Percentiles rank a stretch among this genome's conserved stretches.
Conservation (phyloP, 2,797 vertebrate species). For the Tragopan temminckii region DNA sequence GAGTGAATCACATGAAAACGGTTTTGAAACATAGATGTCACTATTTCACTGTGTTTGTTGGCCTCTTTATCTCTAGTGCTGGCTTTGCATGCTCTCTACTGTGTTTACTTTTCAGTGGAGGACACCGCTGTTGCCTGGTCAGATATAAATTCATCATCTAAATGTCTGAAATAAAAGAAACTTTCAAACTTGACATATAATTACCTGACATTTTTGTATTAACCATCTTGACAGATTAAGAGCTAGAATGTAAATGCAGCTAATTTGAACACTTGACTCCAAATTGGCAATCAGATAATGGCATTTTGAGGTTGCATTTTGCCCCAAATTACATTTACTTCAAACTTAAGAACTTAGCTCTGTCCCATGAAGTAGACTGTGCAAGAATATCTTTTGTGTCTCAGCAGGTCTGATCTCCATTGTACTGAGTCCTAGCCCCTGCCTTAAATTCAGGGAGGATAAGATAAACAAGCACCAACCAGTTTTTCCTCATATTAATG, state of each 20-base stretch:
- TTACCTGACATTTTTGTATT: not conserved
- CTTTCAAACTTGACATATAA: not conserved
- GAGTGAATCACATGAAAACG: not conserved
- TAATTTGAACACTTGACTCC: not conserved
- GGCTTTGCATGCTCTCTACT: not conserved
- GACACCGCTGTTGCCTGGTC: not conserved
- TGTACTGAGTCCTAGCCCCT: not conserved
- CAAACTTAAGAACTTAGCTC: not conserved
- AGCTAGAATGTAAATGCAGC: not conserved
- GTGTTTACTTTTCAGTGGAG: not conserved
- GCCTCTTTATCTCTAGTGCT: not conserved
- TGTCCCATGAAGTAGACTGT: not conserved
- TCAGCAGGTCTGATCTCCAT: not conserved
- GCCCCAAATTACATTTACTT: not conserved
- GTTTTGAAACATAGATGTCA: conserved; percentile 50
- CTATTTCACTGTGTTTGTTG: not conserved
- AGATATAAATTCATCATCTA: not conserved
- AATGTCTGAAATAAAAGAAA: not conserved
- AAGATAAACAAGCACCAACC: not conserved
- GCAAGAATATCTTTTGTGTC: not conserved
- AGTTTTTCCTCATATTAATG: not conserved
- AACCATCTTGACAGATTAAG: not conserved
- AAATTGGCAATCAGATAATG: not conserved
- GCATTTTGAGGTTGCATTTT: not conserved
- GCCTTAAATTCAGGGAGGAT: not conserved